Conservation (phyloP, 2,797 vertebrate species). For the Muraenolepis orangiensis region DNA sequence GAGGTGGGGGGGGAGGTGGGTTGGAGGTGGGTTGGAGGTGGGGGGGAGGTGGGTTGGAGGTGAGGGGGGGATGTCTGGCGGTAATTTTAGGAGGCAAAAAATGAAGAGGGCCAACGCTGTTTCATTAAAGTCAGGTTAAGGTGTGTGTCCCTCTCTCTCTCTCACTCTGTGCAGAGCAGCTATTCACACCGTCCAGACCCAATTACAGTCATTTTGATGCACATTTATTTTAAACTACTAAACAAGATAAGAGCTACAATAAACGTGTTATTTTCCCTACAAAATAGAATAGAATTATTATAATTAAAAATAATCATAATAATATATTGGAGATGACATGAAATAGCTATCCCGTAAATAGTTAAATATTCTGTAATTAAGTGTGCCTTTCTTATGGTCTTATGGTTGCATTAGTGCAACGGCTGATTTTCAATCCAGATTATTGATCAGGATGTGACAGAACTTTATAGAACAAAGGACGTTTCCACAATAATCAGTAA, state of each 20-base stretch:
- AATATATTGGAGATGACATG: neutral
- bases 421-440: conserved; percentile 28
- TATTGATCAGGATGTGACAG: conserved; percentile 51
- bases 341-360: neutral
- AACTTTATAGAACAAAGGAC: conserved; percentile 49
- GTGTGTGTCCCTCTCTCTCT: neutral
- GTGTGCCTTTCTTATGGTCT: neutral
- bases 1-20: conserved; percentile 40
- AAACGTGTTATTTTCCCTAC: neutral
- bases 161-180: neutral
- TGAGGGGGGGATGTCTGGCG: conserved; percentile 20
- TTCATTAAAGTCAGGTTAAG: neutral
- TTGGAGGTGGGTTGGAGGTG: conserved; percentile 46
- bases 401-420: conserved; percentile 3
- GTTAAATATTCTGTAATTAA: too few species aligned
- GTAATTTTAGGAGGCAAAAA: conserved; percentile 44
- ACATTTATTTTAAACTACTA: neutral
- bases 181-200: neutral
- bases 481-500: conserved; percentile 54
- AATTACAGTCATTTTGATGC: neutral
- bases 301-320: neutral
- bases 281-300: neutral
- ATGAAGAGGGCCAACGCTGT: conserved; percentile 21
- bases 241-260: neutral
- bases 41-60: conserved; percentile 37